Percentiles rank a stretch among this genome's conserved stretches.
Evolutionary conservation across 1,140 invertebrate species (phyloP).

Genomic region (Propsilocerus akamusi): DNA sequence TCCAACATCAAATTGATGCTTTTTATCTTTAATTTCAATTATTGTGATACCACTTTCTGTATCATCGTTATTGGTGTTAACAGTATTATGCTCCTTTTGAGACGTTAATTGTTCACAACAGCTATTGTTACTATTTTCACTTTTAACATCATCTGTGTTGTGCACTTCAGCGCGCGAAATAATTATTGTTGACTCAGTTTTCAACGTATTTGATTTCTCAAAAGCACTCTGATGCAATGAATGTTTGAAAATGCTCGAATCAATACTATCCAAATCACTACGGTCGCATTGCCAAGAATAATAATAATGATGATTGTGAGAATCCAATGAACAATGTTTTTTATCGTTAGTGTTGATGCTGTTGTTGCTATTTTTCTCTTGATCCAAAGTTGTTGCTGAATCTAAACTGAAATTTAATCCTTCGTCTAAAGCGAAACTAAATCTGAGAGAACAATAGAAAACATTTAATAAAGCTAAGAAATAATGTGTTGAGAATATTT

Average conservation of each 20-base stretch:
- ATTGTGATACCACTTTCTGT: not conserved
- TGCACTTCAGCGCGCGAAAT: not conserved
- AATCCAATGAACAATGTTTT: conserved; percentile 9
- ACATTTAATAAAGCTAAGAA: conserved; percentile 10
- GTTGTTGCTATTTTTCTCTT: not conserved
- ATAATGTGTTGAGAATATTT: conserved; percentile 7
- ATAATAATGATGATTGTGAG: conserved; percentile 12
- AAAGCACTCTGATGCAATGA: conserved; percentile 16
- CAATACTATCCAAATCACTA: conserved; percentile 40
- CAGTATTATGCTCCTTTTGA: not conserved
- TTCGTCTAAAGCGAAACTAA: not conserved
- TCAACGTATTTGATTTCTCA: not conserved
- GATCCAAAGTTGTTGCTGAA: not conserved
- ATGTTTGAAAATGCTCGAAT: conserved; percentile 42
- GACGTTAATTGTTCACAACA: not conserved
- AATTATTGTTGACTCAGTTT: not conserved
- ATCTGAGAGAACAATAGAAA: not conserved
- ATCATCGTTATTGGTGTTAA: not conserved
- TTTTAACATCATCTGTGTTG: not conserved
- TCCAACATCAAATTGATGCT: not conserved
- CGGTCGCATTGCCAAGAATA: conserved; percentile 23
- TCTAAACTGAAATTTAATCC: not conserved
- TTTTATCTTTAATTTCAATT: conserved; percentile 1
- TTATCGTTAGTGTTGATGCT: not conserved
- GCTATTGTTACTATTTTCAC: not conserved